Conservation (phyloP, 2,797 vertebrate genomes). For the Scolopax rusticola region DNA sequence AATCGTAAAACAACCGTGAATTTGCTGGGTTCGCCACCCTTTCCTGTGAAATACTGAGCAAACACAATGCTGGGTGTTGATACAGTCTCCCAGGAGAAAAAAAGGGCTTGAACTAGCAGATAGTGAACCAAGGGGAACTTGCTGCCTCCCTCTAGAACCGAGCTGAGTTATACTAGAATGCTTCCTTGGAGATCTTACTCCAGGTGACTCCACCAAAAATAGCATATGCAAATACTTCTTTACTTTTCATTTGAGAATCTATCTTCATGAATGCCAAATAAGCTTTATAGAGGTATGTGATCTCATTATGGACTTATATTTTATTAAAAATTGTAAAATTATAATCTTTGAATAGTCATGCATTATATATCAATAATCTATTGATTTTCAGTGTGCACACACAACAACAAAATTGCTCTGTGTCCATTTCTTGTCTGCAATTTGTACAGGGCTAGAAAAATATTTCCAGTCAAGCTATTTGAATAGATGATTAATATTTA, state of each 20-base stretch:
- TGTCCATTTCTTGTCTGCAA: not conserved
- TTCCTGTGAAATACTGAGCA: not conserved
- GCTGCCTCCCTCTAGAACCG: not conserved
- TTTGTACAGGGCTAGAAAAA: not conserved
- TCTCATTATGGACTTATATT: not conserved
- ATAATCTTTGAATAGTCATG: not conserved
- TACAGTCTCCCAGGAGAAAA: no score
- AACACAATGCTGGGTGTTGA: not conserved
- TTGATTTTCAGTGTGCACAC: not conserved
- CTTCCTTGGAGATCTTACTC: not conserved
- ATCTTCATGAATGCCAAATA: not conserved
- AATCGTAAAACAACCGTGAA: not conserved
- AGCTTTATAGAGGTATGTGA: not conserved
- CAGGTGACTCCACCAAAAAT: not conserved
- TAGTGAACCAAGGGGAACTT: not conserved
- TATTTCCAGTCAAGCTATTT: not conserved
- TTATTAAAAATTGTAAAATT: not conserved
- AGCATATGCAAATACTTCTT: not conserved
- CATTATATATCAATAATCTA: not conserved
- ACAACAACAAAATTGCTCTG: not conserved
- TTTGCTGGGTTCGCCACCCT: not conserved
- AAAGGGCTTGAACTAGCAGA: not conserved
- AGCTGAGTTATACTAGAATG: not conserved
- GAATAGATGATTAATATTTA: not conserved
- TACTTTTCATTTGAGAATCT: not conserved